phyloP scores from a whole-genome alignment of 1,140 invertebrate species.

The Sycophila sp. region DNA sequence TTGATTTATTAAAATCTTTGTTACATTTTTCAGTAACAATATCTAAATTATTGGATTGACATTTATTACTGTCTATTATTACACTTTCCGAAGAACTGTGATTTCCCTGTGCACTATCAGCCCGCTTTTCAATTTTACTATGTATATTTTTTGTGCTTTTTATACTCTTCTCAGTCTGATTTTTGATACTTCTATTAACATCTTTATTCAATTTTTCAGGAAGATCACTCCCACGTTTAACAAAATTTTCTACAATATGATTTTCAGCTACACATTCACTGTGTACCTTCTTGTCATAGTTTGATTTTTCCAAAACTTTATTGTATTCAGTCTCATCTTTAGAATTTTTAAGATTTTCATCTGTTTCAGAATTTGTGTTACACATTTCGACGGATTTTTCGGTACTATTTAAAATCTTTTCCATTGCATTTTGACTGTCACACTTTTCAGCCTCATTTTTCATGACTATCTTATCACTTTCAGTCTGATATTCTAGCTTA shows the following conservation, averaged over 20 bases:
- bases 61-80: background rate
- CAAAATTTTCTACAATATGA: slow-evolving; percentile 22
- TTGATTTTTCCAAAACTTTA: background rate
- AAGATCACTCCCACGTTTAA: background rate
- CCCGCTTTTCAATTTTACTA: background rate
- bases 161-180: slow-evolving; percentile 11
- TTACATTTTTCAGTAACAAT: slow-evolving; percentile 3
- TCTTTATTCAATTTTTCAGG: background rate
- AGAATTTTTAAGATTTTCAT: background rate
- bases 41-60: background rate
- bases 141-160: slow-evolving; percentile 13
- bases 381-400: background rate
- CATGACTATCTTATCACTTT: slow-evolving; percentile 3
- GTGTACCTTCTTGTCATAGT: background rate
- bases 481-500: background rate
- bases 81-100: background rate
- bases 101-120: no score
- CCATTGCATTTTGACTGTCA: background rate
- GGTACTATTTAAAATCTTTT: background rate
- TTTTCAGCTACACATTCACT: background rate
- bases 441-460: background rate
- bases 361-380: background rate
- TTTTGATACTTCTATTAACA: slow-evolving; percentile 6
- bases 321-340: slow-evolving; percentile 29
- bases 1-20: slow-evolving; percentile 4